phyloP scores from a whole-genome alignment of 2,888 invertebrate genomes.

The Cheilosia pagana region DNA sequence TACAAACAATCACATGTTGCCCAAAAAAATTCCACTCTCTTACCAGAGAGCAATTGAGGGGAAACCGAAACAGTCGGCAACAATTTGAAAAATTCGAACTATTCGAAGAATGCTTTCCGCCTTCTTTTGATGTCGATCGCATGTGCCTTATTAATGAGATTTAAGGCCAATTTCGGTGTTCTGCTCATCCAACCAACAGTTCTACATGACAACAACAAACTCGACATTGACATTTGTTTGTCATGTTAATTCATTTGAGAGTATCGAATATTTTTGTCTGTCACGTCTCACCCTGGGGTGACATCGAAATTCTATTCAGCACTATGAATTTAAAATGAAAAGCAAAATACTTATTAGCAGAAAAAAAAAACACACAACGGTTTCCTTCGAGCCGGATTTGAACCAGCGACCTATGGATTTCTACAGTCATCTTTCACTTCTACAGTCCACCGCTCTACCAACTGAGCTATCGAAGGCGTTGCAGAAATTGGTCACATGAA shows the following conservation, averaged over 20 bases:
- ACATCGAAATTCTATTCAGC: neutral
- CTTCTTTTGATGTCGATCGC: conserved; percentile 65
- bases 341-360: neutral
- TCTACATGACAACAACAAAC: conserved; percentile 22
- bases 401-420: conserved; percentile 88
- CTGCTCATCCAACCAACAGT: conserved; percentile 24
- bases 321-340: neutral
- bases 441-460: conserved; percentile 79
- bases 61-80: neutral
- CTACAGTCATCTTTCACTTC: conserved; percentile 73
- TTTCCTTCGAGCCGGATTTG: conserved; percentile 88
- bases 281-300: neutral
- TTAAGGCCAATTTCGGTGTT: conserved; percentile 53
- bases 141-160: conserved; percentile 16
- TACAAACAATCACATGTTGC: conserved; percentile 9
- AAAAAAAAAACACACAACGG: conserved; percentile 45
- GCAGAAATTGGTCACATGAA: conserved; percentile 5
- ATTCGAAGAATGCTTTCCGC: conserved; percentile 60
- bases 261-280: neutral
- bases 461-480: conserved; percentile 78
- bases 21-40: neutral
- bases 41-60: neutral
- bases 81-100: conserved; percentile 44
- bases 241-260: conserved; percentile 6
- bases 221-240: conserved; percentile 33